Conservation (phyloP, 2,888 invertebrate genomes). For the Nezara viridula region DNA sequence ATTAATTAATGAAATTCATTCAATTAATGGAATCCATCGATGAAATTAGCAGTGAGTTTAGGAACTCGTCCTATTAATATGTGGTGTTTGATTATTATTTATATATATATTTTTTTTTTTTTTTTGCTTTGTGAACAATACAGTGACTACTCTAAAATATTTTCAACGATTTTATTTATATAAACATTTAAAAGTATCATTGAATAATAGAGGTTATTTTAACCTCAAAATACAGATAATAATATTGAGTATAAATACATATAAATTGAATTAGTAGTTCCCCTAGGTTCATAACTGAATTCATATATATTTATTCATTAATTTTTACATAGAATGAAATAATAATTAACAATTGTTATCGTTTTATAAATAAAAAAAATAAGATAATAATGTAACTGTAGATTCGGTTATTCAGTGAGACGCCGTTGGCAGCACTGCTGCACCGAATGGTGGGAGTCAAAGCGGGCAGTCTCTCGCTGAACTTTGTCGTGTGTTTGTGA, state of each 20-base stretch:
- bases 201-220: no score
- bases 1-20: no score
- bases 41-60: no score
- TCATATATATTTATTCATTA: neutral
- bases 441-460: neutral
- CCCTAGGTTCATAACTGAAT: neutral
- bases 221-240: no score
- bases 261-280: neutral
- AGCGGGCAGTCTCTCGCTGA: neutral
- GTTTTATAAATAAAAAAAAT: neutral
- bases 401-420: neutral
- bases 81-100: no score
- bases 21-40: no score
- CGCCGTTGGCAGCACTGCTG: neutral
- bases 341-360: neutral
- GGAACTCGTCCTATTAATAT: no score
- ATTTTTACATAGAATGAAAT: neutral
- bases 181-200: no score
- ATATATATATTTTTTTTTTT: no score
- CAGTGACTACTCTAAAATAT: neutral
- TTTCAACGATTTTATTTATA: neutral
- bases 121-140: neutral
- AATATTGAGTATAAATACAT: neutral
- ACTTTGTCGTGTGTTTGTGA: neutral
- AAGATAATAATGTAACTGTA: neutral